These are phyloP conservation scores for Trochalopteron elliotii DNA, from an alignment of 2,113 vertebrate genomes.

Conservation along the genomic window DNA sequence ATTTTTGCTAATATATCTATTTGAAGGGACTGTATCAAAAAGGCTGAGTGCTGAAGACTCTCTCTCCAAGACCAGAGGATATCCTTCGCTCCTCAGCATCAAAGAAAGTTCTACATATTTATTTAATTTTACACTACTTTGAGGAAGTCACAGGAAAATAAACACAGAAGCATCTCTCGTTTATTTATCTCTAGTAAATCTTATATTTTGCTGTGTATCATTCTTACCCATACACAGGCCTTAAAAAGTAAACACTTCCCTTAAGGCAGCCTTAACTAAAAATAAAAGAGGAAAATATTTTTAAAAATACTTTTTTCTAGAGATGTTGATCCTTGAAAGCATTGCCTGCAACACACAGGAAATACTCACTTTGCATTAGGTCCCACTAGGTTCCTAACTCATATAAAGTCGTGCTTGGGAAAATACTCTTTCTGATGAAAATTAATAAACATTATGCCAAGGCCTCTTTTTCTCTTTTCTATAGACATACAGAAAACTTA, in stretches of 20 bases:
- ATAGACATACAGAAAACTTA: neutral
- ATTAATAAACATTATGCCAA: neutral
- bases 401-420: neutral
- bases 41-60: rapidly evolving
- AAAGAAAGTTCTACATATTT: neutral
- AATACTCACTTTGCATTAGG: neutral
- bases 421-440: neutral
- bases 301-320: neutral
- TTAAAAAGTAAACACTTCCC: neutral
- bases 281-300: neutral
- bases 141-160: neutral
- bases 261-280: neutral
- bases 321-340: neutral
- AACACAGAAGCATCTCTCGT: neutral
- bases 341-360: neutral
- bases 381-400: neutral
- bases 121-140: neutral
- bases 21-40: neutral
- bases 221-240: neutral
- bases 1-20: neutral
- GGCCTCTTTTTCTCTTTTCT: neutral
- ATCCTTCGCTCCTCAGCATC: neutral
- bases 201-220: neutral
- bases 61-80: neutral
- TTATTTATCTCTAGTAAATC: neutral